phyloP scores from a whole-genome alignment of 2,113 vertebrate species.

The Chaetodon trifascialis region DNA sequence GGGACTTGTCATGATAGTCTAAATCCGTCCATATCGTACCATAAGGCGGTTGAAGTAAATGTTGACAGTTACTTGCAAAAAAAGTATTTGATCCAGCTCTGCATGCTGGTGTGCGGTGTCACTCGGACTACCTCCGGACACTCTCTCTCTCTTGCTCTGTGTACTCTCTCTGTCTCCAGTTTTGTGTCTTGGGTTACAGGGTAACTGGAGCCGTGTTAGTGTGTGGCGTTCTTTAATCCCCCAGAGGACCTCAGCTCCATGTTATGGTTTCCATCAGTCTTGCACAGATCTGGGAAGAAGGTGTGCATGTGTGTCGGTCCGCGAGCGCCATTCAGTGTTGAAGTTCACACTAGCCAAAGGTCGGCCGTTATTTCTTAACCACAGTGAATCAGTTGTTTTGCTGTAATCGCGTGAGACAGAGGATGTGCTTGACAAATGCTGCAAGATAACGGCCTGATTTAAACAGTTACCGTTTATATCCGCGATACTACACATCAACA shows the following conservation, averaged over 20 bases:
- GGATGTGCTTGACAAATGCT: constrained; percentile 60
- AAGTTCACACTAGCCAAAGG: constrained; percentile 30
- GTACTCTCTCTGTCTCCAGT: constrained; percentile 54
- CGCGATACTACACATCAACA: constrained; percentile 48
- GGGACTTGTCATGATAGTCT: constrained; percentile 38
- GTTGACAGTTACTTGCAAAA: constrained; percentile 71
- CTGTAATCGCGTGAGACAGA: constrained; percentile 32
- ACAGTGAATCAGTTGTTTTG: constrained; percentile 37
- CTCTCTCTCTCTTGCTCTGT: constrained; percentile 52
- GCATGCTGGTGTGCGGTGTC: constrained; percentile 56
- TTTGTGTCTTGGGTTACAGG: constrained; percentile 76
- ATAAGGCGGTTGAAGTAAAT: constrained; percentile 48
- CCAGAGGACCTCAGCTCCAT: constrained; percentile 71
- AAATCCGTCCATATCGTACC: constrained; percentile 57
- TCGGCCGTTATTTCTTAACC: constrained; percentile 43
- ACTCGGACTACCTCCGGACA: constrained; percentile 50
- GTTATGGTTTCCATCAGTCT: constrained; percentile 83
- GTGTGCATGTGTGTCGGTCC: constrained; percentile 30
- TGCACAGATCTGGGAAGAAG: constrained; percentile 63
- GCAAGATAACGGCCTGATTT: constrained; percentile 52
- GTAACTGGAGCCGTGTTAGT: constrained; percentile 79
- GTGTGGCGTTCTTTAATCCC: constrained; percentile 80
- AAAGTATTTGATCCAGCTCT: constrained; percentile 50
- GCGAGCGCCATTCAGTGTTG: constrained; percentile 1
- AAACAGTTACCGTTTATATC: constrained; percentile 49